Evolutionary conservation across 2,797 vertebrate genomes (phyloP), one percentile per base, ranked within the genome.

Genomic region (Pseudochirops cupreus): DNA sequence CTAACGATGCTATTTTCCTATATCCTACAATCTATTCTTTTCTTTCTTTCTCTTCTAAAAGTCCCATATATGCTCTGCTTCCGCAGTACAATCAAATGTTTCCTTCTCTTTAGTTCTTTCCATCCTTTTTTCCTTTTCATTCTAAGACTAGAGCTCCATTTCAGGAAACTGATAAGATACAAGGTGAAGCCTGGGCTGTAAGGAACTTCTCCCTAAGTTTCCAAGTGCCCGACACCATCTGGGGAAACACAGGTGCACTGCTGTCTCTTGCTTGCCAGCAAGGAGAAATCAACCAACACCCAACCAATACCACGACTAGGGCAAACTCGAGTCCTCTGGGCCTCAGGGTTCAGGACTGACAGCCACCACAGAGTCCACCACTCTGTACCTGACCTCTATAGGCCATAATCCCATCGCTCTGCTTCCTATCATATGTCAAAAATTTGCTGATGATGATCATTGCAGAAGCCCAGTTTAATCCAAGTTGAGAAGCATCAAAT

Each of bases 361-460:
- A 95, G 92, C 56, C 53, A 94, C 11, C 31, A 12, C 0, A 13
- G 56, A 92, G 26, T 91, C 94, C 82, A 82, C 74, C 52, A 3
- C 39, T 96, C 55, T 59, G 87, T 18, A 33, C 92, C 92, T 93
- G 59, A 96, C 46, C n/a, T 29, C n/a, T 21, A 39, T 46, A 82
- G n/a, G 67, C n/a, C n/a, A 82, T 46, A 24, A 82, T 39, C 18
- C 16, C 14, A 74, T 39, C 33, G 21, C 67, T n/a, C 67, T 74
- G n/a, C n/a, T 39, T 74, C n/a, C n/a, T 24, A 74, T 3, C n/a
- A 39, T 21, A 39, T 74, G 2, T 39, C 67, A 74, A 74, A 74
- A 21, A 74, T 74, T 21, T 74, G n/a, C 67, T 74, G 33, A n/a
- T 39, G 33, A 39, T 39, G 16, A 74, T 39, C n/a, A 74, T 21